These are phyloP conservation scores for Rhynchonycteris naso DNA, from an alignment of 2,797 vertebrate species.

Conservation along the genomic window DNA sequence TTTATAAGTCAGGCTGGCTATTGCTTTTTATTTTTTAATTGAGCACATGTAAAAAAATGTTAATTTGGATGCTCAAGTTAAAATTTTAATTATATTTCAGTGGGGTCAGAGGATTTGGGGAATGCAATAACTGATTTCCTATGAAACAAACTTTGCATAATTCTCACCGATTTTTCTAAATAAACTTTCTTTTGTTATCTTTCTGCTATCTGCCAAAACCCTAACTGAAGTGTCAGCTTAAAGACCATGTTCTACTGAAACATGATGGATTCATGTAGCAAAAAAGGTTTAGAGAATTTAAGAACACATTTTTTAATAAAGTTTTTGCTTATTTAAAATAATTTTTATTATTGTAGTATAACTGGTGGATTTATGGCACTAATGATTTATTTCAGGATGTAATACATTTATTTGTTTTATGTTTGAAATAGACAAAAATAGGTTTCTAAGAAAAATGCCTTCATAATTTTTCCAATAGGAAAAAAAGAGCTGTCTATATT, in stretches of 20 bases:
- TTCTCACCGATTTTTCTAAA: constrained; percentile 6
- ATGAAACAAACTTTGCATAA: constrained; percentile 13
- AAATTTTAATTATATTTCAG: neutral
- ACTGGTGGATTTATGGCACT: neutral
- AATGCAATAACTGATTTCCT: neutral
- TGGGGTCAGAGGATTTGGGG: neutral
- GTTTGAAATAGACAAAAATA: neutral
- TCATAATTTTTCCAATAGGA: neutral
- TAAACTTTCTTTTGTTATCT: neutral
- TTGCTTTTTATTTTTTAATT: constrained; percentile 4
- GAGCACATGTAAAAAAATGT: neutral
- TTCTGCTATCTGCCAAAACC: neutral
- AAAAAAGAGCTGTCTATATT: neutral
- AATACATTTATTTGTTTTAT: neutral
- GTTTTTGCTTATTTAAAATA: too few species aligned
- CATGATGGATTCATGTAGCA: neutral
- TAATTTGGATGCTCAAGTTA: neutral
- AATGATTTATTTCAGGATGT: neutral
- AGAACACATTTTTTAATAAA: neutral
- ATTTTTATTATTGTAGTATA: neutral
- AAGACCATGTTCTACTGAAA: neutral
- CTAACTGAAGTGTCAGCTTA: neutral
- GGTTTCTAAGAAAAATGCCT: neutral
- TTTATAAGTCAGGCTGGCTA: neutral
- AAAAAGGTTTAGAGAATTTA: neutral